Evolutionary conservation across 2,888 invertebrate species (phyloP), one percentile per base, ranked within the genome.

Genomic region (Oxytorus armatus): DNA sequence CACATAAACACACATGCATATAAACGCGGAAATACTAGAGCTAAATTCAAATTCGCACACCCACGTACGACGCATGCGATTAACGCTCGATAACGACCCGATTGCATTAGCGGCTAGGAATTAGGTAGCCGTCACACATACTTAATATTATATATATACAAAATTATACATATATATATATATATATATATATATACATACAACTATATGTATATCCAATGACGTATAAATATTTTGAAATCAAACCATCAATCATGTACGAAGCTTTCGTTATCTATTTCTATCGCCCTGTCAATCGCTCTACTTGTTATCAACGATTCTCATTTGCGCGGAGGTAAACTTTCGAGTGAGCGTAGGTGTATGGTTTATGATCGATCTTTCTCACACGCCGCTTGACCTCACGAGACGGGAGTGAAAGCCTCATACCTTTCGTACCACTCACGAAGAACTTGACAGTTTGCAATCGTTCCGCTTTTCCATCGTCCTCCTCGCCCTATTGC

Each of bases 191-290:
- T n/a, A n/a, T n/a, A n/a, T n/a, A n/a, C n/a, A n/a, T n/a, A n/a
- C 18, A 4, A 79, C 75, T 79, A 57, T 77, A 75, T 85, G 84
- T 83, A 86, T 85, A 83, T 81, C 78, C 83, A 82, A 73, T 55
- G 59, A 78, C 84, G 78, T 86, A 88, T 89, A 88, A 88, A 88
- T 88, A 88, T 88, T 87, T 88, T 88, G 81, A 86, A 85, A 82
- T 36, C 73, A 79, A 75, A 75, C 57, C 49, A 65, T 51, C 14
- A 69, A n/a, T 42, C 44, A 44, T 53, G 51, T 66, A 33, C 44
- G 51, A 63, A 11, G 59, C 39, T 77, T 59, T 72, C 18, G 21
- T 73, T 42, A 63, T 68, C 65, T 44, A 39, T 63, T 42, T 39
- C 51, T 42, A 10, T 65, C 33, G 42, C 21, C 68, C 39, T 55